phyloP scores from a whole-genome alignment of 2,888 invertebrate species.

The Lucinisca nassula region DNA sequence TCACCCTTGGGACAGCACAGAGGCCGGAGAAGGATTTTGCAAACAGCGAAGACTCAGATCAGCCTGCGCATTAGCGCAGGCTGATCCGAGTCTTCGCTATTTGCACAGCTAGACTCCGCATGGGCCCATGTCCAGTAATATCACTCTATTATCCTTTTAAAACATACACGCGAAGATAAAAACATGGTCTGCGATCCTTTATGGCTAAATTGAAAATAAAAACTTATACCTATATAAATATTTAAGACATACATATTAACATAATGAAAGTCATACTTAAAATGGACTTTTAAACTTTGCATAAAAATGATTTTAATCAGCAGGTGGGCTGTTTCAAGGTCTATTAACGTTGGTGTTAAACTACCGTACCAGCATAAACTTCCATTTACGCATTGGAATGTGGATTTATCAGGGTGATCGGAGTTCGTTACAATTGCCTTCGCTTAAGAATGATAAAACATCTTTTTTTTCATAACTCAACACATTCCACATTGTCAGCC shows the following conservation, averaged over 20 bases:
- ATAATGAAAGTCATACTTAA: not conserved
- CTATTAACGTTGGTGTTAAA: not conserved
- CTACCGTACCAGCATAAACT: not conserved
- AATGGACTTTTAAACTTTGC: not conserved
- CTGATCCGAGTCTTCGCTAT: too few relatives aligned
- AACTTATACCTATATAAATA: not conserved
- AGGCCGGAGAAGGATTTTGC: too few relatives aligned
- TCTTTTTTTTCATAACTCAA: too few relatives aligned
- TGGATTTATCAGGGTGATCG: not conserved
- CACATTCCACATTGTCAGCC: too few relatives aligned
- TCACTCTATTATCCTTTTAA: not conserved
- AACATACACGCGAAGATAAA: not conserved
- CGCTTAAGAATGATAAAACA: not conserved
- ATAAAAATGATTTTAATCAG: conserved; percentile 1
- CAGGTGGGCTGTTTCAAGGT: not conserved
- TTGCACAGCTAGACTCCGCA: too few relatives aligned
- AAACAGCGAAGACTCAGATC: too few relatives aligned
- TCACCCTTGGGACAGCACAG: too few relatives aligned
- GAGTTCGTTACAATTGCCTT: not conserved
- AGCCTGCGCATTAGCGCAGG: too few relatives aligned
- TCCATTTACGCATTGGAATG: not conserved
- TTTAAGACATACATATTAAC: not conserved
- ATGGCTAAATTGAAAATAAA: not conserved
- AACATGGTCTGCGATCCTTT: not conserved
- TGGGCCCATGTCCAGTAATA: too few relatives aligned